Evolutionary conservation across 2,797 vertebrate species (phyloP).

Genomic region (Myripristis murdjan): DNA sequence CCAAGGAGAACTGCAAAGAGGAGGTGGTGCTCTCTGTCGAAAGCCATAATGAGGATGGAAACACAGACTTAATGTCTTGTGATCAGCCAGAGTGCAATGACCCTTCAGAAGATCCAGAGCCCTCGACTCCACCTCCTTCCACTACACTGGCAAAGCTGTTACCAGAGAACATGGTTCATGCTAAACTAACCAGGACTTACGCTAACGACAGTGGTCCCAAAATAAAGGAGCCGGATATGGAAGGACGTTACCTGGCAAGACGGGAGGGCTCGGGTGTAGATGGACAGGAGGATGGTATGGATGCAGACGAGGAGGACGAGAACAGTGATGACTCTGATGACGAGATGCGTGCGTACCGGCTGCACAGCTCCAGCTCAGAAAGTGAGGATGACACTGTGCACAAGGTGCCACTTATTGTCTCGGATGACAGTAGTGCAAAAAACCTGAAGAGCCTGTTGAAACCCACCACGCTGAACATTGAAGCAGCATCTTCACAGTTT

Average conservation of each 20-base stretch:
- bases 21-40: constrained; percentile 47
- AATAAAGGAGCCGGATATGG: constrained; percentile 94
- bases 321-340: constrained; percentile 97
- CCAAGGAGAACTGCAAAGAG: constrained; percentile 50
- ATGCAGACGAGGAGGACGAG: constrained; percentile 97
- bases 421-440: constrained; percentile 80
- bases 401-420: constrained; percentile 91
- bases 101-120: constrained; percentile 31
- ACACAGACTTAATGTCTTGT: constrained; percentile 49
- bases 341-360: constrained; percentile 90
- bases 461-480: constrained; percentile 60
- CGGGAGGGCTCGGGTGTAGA: constrained; percentile 83
- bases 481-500: constrained; percentile 45
- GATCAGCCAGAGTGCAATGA: constrained; percentile 25
- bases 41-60: constrained; percentile 29
- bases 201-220: constrained; percentile 86
- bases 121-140: constrained; percentile 21
- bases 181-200: constrained; percentile 84
- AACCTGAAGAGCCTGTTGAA: constrained; percentile 94
- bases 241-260: constrained; percentile 94
- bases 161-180: constrained; percentile 68
- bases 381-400: constrained; percentile 90
- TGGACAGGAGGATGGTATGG: constrained; percentile 89
- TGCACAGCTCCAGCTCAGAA: constrained; percentile 93
- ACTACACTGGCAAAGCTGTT: constrained; percentile 37